Base-by-base conservation (phyloP, 2,113 vertebrate species). In the Lagopus muta region DNA sequence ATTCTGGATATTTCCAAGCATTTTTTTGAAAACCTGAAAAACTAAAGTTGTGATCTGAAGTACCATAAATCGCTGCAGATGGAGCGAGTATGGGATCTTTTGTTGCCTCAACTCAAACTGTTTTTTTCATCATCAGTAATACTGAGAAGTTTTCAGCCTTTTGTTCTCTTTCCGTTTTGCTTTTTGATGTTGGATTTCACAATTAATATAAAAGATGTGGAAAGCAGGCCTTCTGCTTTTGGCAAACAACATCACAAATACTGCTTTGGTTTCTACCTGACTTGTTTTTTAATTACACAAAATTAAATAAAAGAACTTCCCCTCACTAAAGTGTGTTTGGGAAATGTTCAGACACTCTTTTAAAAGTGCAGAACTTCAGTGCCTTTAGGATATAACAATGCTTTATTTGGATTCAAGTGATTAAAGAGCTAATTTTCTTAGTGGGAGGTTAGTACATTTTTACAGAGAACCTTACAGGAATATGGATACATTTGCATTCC, bases 351-450 rank as follows among this genome's bases (percentile, higher is more conserved):
- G 91, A 80, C 62, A 62, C 73, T 79, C 87, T 97, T 94, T 95
- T 84, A 90, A 89, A 95, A 96, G 75, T 66, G 64, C 57, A 89
- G 90, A 95, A 91, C 61, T 83, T 86, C 21, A 86, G 61, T 94
- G 75, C 84, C 90, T 93, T 87, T 65, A 96, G 93, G 93, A 84
- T 76, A 94, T 93, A 90, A 76, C 92, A 67, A 58, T 52, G n/a
- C 65, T 93, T 91, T 94, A 86, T 95, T 96, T 96, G 89, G 75
- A 95, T 93, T 96, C 93, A 89, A 93, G 86, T 92, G 94, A 95
- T 91, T 93, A 94, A 96, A 97, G 80, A 96, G 86, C 85, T 96
- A 81, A 94, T 95, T 97, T 97, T 95, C 93, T 93, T 96, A 91
- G 95, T 82, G 91, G 94, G 94, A 94, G 93, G 89, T 95, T 83